Conservation (phyloP, 2,888 invertebrate species). For the Caradrina kadenii region DNA sequence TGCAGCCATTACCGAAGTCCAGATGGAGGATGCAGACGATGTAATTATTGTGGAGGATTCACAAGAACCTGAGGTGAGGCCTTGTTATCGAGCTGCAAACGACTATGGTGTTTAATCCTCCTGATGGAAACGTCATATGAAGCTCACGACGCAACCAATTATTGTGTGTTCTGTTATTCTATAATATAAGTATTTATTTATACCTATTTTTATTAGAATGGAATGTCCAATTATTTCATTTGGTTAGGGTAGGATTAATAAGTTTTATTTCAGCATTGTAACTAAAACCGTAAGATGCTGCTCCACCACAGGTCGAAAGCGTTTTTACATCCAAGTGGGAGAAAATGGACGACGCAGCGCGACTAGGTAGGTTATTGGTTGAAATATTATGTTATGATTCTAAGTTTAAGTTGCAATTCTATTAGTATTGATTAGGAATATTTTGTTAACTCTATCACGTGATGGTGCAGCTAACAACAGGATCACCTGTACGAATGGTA, state of each 20-base stretch:
- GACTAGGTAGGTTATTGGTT: constrained; percentile 94
- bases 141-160: constrained; percentile 29
- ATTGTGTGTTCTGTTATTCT: constrained; percentile 49
- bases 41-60: constrained; percentile 82
- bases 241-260: constrained; percentile 83
- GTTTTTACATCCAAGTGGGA: constrained; percentile 95
- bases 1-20: constrained; percentile 95
- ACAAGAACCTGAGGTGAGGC: constrained; percentile 87
- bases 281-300: constrained; percentile 85
- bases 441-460: constrained; percentile 14
- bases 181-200: constrained; percentile 45
- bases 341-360: constrained; percentile 95
- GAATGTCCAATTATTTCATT: constrained; percentile 48
- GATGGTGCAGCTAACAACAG: constrained; percentile 11
- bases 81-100: constrained; percentile 53
- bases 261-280: constrained; percentile 87
- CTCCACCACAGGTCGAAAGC: constrained; percentile 87
- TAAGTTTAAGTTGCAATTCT: constrained; percentile 52
- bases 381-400: constrained; percentile 56
- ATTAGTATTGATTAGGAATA: constrained; percentile 25
- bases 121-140: constrained; percentile 36
- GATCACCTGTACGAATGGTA: constrained; percentile 19
- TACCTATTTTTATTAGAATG: constrained; percentile 46
- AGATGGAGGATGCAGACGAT: constrained; percentile 94
- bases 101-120: constrained; percentile 46